phyloP scores from a whole-genome alignment of 2,888 invertebrate genomes.

The Cheilosia grossa region DNA sequence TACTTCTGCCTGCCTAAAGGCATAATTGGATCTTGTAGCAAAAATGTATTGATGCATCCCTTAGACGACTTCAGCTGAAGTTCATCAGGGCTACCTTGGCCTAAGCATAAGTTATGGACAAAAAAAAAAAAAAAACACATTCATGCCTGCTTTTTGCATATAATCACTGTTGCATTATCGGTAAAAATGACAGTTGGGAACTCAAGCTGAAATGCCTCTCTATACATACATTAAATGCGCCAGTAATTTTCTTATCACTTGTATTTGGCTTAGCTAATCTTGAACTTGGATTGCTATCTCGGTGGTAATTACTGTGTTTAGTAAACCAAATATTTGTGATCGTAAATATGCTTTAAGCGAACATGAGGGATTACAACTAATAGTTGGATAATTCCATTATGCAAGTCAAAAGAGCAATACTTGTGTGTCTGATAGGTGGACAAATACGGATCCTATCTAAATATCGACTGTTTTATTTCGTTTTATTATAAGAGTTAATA shows the following conservation, averaged over 20 bases:
- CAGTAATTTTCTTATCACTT: neutral
- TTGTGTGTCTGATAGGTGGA: neutral
- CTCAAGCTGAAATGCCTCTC: neutral
- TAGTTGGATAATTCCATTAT: constrained; percentile 28
- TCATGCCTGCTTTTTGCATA: neutral
- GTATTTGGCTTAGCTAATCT: constrained; percentile 17
- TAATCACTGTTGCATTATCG: constrained; percentile 31
- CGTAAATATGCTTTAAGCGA: neutral
- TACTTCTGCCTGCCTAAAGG: no score
- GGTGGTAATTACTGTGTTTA: constrained; percentile 4
- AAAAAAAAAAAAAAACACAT: no score
- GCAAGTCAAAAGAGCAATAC: neutral
- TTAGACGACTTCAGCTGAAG: no score
- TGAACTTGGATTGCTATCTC: constrained; percentile 11
- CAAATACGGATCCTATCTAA: no score
- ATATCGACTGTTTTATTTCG: no score
- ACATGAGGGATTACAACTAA: constrained; percentile 24
- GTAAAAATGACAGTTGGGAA: constrained; percentile 15
- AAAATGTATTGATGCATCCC: no score
- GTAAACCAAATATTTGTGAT: constrained; percentile 12
- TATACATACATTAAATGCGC: neutral
- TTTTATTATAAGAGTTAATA: no score
- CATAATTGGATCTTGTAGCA: no score
- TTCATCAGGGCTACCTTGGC: no score
- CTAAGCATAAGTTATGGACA: no score